Base-by-base conservation (phyloP, 2,797 vertebrate genomes). In the Syndactyla subalaris region DNA sequence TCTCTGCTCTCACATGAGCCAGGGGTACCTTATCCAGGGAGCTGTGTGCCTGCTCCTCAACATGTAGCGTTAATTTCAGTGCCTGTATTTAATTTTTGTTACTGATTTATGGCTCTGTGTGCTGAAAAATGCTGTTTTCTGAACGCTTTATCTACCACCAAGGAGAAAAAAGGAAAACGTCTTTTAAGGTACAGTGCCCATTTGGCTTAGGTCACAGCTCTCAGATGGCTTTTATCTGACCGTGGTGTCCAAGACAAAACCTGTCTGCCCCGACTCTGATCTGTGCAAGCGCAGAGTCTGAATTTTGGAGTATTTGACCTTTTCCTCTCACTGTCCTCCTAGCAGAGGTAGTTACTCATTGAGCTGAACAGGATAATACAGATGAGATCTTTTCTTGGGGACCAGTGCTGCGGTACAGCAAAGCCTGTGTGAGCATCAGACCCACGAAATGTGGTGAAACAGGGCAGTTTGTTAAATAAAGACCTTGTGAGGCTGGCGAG, bases 401-500 rank as follows among this genome's bases (percentile, higher is more conserved):
- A 34, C 36, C 24, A 12, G 30, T 38, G 39, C 36, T 55, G 46
- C 54, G 48, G 8, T 70, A 27, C 67, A 57, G 14, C 38, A 22
- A 63, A 66, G 36, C 19, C 48, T 27, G 38, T 70, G 49, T n/a
- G 34, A 73, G 66, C 45, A 45, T 29, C 26, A 5, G 12, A 58
- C 21, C 59, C 52, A 3, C 2, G 0, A 23, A 26, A 39, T 0
- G 0, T 24, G 18, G 41, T 68, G 78, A 57, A 58, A 30, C 0
- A 2, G 63, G 46, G 36, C 21, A 19, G 19, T 62, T 67, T 3
- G 17, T 55, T 72, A 26, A 58, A 34, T 32, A 29, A 61, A 58
- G 71, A 41, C 43, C 24, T 65, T 32, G 22, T 63, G 61, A 38
- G 49, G 54, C 67, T 88, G 54, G 14, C 58, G 52, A 51, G 82